Base-by-base conservation (phyloP, 2,113 vertebrate species). In the Platichthys stellatus region DNA sequence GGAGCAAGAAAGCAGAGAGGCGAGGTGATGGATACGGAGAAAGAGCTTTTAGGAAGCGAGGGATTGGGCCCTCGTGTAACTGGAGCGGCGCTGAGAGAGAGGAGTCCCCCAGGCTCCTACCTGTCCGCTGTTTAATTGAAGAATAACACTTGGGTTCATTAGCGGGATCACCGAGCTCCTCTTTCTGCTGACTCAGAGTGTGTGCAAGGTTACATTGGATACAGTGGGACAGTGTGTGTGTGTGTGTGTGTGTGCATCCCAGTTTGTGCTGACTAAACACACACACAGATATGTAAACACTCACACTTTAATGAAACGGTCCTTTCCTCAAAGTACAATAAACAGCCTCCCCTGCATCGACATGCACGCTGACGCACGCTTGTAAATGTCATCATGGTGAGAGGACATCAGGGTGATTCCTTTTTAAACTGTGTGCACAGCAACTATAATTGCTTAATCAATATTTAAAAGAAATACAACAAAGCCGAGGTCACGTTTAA, bases 61-160 rank as follows among this genome's bases (percentile, higher is more conserved):
- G 78, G 80, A 65, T 72, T 59, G 43, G 11, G 15, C 77, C 58
- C 71, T 78, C 66, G 21, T 68, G 89, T 87, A 87, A 89, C 78
- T 20, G 64, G 71, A 93, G 81, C 63, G 38, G 57, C 24, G n/a
- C 70, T 69, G 76, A 80, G 87, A 86, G 90, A 80, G 87, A 88
- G 90, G 85, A 92, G 89, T 78, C 72, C 64, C 73, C 82, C 67
- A 5, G 81, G 84, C 86, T 78, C 54, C 26, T 74, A 82, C 40
- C 70, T 73, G 51, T 85, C 84, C 77, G 66, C 66, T 57, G 69
- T 83, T 90, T 94, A 93, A 94, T 94, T 93, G 92, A 94, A 95
- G 87, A 94, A 94, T 84, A 94, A 94, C 93, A 94, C 69, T 59
- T 56, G 74, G 84, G 85, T 90, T 91, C 89, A 93, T 90, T 84